These are phyloP conservation scores for Paramisgurnus dabryanus DNA, from an alignment of 2,113 vertebrate species.

Conservation along the genomic window DNA sequence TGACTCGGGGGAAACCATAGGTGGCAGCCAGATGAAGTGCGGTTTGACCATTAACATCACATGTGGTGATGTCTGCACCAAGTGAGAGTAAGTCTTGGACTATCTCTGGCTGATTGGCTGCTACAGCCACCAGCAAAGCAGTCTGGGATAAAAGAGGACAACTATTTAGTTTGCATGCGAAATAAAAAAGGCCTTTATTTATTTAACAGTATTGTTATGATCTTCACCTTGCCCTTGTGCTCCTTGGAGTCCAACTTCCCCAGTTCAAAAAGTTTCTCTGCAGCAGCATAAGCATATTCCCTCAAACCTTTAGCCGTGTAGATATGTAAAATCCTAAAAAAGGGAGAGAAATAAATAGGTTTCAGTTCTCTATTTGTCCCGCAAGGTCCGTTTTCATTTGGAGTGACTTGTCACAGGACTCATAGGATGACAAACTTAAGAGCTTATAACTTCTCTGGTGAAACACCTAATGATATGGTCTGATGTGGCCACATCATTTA, in stretches of 20 bases:
- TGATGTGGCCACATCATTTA: neutral
- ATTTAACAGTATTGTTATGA: neutral
- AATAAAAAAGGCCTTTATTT: neutral
- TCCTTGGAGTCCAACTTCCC: slow-evolving; percentile 82
- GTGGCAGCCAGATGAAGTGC: slow-evolving; percentile 83
- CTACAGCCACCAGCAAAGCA: slow-evolving; percentile 84
- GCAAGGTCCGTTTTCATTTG: neutral
- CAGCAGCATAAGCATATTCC: slow-evolving; percentile 80
- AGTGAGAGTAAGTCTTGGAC: slow-evolving; percentile 82
- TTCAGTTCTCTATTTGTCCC: neutral
- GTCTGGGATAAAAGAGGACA: slow-evolving; percentile 69
- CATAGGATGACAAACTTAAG: slow-evolving; percentile 16
- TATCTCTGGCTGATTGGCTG: slow-evolving; percentile 85
- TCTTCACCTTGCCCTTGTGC: slow-evolving; percentile 86
- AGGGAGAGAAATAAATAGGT: slow-evolving; percentile 23
- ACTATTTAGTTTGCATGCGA: neutral
- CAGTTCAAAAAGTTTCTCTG: slow-evolving; percentile 75
- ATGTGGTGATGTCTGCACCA: slow-evolving; percentile 80
- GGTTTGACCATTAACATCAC: slow-evolving; percentile 84
- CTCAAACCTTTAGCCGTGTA: slow-evolving; percentile 83
- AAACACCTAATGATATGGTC: neutral
- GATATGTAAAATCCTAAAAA: slow-evolving; percentile 83
- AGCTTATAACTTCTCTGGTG: neutral
- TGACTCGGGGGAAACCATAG: slow-evolving; percentile 79
- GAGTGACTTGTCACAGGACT: neutral